Base-by-base conservation (phyloP, 2,888 invertebrate genomes). In the Ctena decussata region DNA sequence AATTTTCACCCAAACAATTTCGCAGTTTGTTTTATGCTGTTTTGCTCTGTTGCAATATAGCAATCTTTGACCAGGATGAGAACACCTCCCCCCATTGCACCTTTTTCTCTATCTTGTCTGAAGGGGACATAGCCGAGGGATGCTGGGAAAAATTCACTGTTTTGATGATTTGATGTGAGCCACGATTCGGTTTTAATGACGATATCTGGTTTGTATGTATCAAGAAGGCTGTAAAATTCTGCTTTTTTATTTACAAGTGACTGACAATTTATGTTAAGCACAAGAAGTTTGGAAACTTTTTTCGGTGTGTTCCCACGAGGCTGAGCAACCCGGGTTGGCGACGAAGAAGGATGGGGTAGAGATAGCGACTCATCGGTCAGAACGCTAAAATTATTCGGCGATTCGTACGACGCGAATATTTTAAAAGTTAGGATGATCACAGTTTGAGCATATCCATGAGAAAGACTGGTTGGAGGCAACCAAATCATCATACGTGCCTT, bases 11-110 rank as follows among this genome's bases (percentile, higher is more conserved):
- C 80, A 80, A 8, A 75, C 15, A 37, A 75, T 75, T 75, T 80
- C 74, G 30, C 80, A 80, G 41, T 80, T 46, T 21, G 80, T 49
- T 46, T 80, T 74, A 18, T 69, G 44, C 53, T 74, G 65, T 65
- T 65, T 74, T 35, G 65, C 30, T 80, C 80, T n/a, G 80, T 24
- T 24, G n/a, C n/a, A n/a, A 3, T 27, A 77, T 70, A 69, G 69
- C 32, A n/a, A 77, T 70, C 18, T 75, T 70, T 39, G 35, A n/a
- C n/a, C n/a, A n/a, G n/a, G n/a, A n/a, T n/a, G n/a, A n/a, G n/a
- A n/a, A n/a, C n/a, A n/a, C n/a, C n/a, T n/a, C 76, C 18, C 71
- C 78, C 37, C 30, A 44, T 35, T 11, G 15, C 0, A 1, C n/a
- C 27, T 57, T 57, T 57, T 57, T 72, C 44, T 72, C 79, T 53